Evolutionary conservation across 2,888 invertebrate species (phyloP), one percentile per base, ranked within the genome.

Genomic region (Ligdia adustata): DNA sequence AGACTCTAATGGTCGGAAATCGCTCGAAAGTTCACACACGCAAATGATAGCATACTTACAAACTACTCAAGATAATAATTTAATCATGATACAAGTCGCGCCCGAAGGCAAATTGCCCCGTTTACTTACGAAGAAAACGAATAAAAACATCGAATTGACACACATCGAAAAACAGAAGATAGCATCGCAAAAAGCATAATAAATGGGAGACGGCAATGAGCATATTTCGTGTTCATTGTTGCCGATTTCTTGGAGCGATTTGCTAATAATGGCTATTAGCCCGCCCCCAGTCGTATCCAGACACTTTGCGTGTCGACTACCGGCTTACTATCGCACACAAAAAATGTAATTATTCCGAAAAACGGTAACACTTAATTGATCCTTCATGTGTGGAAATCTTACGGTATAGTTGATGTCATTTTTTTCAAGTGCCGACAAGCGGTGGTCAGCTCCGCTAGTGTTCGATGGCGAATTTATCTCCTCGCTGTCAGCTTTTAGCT

Each of bases 211-310:
- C 61, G 67, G 75, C 82, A 79, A 83, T 79, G 83, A 79, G 75
- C 73, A 75, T 80, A 79, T 86, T 84, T 75, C 81, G 84, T 84
- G 85, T 73, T 82, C 82, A 85, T 88, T 88, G 85, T 85, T 79
- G 77, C 66, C 73, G 82, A 87, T 88, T 84, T 87, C 87, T 79
- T 79, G 79, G 73, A 75, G 79, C 74, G 79, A 82, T 87, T 86
- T 72, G 72, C 79, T 87, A 87, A 88, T 86, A 82, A 81, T 73
- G 26, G 76, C 80, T 77, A 88, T 86, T 85, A 87, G 73, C 60
- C 72, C 74, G 79, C 79, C 85, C 61, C 74, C 72, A 71, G 75
- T 74, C 74, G 66, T 68, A 64, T 64, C 60, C 69, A 63, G 64
- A 60, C 52, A 70, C 43, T 40, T 79, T 75, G 80, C 79, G 79